Evolutionary conservation across 1,140 invertebrate species (phyloP), one percentile per base, ranked within the genome.

Genomic region (Lucilia cuprina): DNA sequence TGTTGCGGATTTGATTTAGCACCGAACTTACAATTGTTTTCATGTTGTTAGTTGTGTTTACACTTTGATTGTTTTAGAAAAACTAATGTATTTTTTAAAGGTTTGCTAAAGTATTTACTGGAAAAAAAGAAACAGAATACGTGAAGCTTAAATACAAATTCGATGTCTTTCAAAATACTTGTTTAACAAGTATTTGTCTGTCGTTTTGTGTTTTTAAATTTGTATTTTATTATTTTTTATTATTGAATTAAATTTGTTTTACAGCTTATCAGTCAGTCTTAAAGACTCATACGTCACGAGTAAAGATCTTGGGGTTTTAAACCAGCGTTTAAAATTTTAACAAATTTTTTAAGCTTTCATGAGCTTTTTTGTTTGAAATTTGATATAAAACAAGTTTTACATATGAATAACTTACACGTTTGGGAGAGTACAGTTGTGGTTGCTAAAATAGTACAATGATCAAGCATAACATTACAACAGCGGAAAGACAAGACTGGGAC

Each of bases 31-130:
- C 75, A 41, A 78, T 30, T 35, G n/a, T 35, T 49, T 78, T 78
- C 35, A 78, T 78, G 17, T 47, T 78, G 34, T n/a, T 78, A 41
- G 5, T 78, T 17, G 9, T 78, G 34, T 47, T 78, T 5, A 19
- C 41, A 17, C 13, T 78, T 78, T 78, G 75, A 78, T 78, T 17
- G 75, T 78, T 47, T 78, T 78, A 19, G 75, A 78, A 78, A 78
- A 78, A 78, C 75, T 78, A 78, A 78, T 78, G 8, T 47, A 9
- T 47, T 47, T 78, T 78, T n/a, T n/a, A 78, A 17, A 47, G 35
- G 17, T 35, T 19, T 19, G 75, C n/a, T 78, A 25, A 78, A 41
- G 17, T 78, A 14, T 34, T 34, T n/a, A 35, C 75, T 47, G 17
- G 3, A 5, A 17, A 75, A 75, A 17, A 30, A 12, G 25, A n/a